A percentile compares a stretch with the other conserved stretches of the same genome.
phyloP scores from a whole-genome alignment of 2,888 invertebrate species.

The Caenorhabditis angaria region DNA sequence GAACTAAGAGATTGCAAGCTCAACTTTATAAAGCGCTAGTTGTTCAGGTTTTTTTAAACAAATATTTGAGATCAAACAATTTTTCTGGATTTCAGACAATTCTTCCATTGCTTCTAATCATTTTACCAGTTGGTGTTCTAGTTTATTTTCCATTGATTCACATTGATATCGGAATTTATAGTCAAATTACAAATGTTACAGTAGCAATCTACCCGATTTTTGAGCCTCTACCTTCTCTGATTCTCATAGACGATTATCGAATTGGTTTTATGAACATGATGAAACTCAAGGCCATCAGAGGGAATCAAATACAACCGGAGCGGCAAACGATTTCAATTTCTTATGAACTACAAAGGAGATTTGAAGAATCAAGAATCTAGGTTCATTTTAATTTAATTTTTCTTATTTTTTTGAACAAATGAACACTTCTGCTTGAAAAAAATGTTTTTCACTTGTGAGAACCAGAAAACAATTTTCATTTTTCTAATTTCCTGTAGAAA shows the following conservation, averaged over 20 bases:
- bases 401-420: background rate
- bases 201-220: constrained; percentile 21
- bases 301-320: background rate
- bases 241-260: constrained; percentile 15
- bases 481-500: background rate
- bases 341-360: too few species aligned
- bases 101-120: constrained; percentile 23
- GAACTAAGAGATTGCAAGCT: constrained; percentile 20
- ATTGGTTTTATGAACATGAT: background rate
- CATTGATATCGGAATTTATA: constrained; percentile 11
- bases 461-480: background rate
- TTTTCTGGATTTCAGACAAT: constrained; percentile 19
- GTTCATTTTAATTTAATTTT: too few species aligned
- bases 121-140: constrained; percentile 19
- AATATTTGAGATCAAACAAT: background rate
- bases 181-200: constrained; percentile 7
- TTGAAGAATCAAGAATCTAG: too few species aligned
- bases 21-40: constrained; percentile 30
- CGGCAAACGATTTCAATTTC: too few species aligned
- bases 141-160: constrained; percentile 23
- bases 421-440: background rate
- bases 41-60: constrained; percentile 11
- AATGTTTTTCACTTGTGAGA: background rate
- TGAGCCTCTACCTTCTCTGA: constrained; percentile 26
- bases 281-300: background rate